Evolutionary conservation across 2,888 invertebrate genomes (phyloP).

Genomic region (Acanthoscelides obtectus): DNA sequence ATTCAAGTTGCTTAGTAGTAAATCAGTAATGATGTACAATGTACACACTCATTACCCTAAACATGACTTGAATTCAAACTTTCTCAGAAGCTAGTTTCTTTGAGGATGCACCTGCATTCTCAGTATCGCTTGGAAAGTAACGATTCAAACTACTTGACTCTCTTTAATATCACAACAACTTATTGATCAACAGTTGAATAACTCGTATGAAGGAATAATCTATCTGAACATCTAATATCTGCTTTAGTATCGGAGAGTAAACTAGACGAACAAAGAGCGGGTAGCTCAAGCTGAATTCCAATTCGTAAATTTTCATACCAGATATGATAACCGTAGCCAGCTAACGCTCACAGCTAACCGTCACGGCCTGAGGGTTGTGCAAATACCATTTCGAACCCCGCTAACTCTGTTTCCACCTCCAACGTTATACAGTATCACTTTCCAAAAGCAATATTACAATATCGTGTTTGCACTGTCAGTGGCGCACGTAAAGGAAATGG

Average conservation of each 20-base stretch:
- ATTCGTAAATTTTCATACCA: background rate
- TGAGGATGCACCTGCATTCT: no score
- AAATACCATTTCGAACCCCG: background rate
- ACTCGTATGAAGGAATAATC: no score
- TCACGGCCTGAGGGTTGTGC: background rate
- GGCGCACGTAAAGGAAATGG: background rate
- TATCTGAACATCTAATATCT: background rate
- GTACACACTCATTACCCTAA: no score
- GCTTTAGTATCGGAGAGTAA: background rate
- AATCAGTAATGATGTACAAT: no score
- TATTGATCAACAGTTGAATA: no score
- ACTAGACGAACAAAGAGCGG: background rate
- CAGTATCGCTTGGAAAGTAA: no score
- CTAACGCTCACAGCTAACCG: background rate
- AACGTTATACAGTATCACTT: slow-evolving; percentile 12
- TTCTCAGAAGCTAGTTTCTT: no score
- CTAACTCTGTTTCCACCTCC: background rate
- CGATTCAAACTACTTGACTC: no score
- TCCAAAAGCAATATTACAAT: slow-evolving; percentile 17
- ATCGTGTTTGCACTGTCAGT: slow-evolving; percentile 1
- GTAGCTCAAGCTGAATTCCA: background rate
- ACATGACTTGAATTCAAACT: no score
- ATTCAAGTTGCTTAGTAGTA: no score
- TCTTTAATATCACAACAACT: no score
- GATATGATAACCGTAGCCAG: background rate